phyloP scores from a whole-genome alignment of 2,888 invertebrate genomes.

The Geophilus truncorum region DNA sequence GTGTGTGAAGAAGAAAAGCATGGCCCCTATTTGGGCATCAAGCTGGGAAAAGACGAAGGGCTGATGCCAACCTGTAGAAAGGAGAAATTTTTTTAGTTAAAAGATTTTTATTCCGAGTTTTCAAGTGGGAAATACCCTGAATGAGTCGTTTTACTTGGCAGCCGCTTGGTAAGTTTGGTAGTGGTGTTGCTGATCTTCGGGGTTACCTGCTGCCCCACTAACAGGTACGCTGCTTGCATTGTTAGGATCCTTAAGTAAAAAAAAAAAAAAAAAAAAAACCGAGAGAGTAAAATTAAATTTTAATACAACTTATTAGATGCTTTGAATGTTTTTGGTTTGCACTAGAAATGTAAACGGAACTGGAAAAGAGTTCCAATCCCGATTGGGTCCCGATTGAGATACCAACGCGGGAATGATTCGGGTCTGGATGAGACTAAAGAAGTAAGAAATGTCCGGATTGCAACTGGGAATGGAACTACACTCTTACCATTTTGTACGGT shows the following conservation, averaged over 20 bases:
- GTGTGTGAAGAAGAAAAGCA: not conserved
- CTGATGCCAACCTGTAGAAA: not conserved
- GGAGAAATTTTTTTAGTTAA: no score
- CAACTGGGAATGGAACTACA: no score
- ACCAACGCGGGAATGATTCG: no score
- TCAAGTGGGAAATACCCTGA: not conserved
- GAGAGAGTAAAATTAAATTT: no score
- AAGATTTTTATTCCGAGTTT: not conserved
- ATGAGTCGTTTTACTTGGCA: constrained; percentile 38
- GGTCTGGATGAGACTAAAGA: no score
- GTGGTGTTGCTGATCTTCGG: constrained; percentile 40
- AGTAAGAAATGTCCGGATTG: no score
- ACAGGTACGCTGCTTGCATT: constrained; percentile 38
- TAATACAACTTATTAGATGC: no score
- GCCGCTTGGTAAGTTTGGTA: constrained; percentile 40
- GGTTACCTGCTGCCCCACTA: constrained; percentile 39
- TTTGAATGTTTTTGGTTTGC: no score
- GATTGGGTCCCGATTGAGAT: no score
- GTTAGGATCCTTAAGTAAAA: constrained; percentile 38
- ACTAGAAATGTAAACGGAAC: no score
- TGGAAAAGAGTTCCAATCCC: no score
- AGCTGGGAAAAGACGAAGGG: not conserved
- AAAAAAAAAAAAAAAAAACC: constrained; percentile 29
- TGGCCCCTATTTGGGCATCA: not conserved
- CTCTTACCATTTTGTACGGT: no score